Base-by-base conservation (phyloP, 2,113 vertebrate genomes). In the Xiphias gladius region DNA sequence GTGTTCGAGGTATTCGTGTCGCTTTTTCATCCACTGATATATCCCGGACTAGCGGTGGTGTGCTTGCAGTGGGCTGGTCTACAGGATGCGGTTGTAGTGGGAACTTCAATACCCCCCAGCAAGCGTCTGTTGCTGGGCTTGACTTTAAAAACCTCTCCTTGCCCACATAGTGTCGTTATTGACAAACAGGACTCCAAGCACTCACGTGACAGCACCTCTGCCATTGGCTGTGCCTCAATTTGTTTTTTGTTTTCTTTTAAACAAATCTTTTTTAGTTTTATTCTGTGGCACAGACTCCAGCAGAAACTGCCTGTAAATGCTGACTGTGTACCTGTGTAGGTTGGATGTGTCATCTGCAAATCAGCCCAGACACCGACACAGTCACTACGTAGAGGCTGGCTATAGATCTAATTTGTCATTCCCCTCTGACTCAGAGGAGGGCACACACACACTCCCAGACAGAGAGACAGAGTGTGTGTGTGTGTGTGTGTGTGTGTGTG, bases 361-460 rank as follows among this genome's bases (percentile, higher is more conserved):
- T 37, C 82, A 68, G 62, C 30, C 57, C 68, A 81, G 58, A 87
- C 83, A 67, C 43, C 6, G 19, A 2, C 66, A 46, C 48, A 26
- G 46, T 37, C 35, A 63, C 59, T 24, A 16, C 50, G 32, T 52
- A 59, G 55, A 78, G 30, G 28, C 43, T 32, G 63, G 41, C 68
- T 82, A 26, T 58, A 80, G 72, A 69, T 87, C 75, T 75, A 84
- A 76, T 84, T 81, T 90, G 84, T 90, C 90, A 90, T 83, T 32
- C 72, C n/a, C 39, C 20, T 81, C 73, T 92, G 92, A 93, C 63
- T 94, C 88, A 93, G 35, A 85, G 57, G 77, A 59, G 67, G 86
- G 57, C 82, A 62, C 50, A 52, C 67, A 83, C 78, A 14, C 13
- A 58, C 74, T 13, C 61, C 22, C 26, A 76, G 37, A 61, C 1